Conservation (phyloP, 2,113 vertebrate species). For the Pica pica region DNA sequence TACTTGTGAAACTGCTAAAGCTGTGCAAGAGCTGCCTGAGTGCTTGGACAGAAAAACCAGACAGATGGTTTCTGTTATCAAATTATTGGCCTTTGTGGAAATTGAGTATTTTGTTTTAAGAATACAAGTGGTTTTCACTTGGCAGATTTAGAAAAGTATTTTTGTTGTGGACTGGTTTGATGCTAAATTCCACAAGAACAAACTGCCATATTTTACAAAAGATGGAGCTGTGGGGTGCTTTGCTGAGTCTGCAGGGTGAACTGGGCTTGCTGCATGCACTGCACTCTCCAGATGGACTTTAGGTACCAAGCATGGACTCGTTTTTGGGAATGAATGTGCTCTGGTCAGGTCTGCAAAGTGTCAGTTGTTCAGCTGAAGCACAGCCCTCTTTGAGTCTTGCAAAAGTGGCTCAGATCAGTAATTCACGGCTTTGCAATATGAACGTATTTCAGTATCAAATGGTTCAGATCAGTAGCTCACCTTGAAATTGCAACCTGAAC, state of each 20-base stretch:
- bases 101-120: not conserved
- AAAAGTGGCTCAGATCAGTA: not conserved
- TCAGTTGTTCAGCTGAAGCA: rapidly evolving
- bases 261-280: rapidly evolving
- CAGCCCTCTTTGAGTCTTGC: not conserved
- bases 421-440: not conserved
- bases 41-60: not conserved
- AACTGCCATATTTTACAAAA: not conserved
- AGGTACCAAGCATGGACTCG: rapidly evolving
- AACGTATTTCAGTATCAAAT: too few species aligned
- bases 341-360: not conserved
- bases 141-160: not conserved
- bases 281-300: rapidly evolving
- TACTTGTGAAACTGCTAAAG: not conserved
- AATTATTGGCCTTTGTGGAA: not conserved
- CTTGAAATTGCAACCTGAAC: not conserved
- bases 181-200: not conserved
- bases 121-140: not conserved
- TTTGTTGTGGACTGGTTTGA: not conserved
- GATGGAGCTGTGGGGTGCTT: too few species aligned
- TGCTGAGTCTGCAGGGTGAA: not conserved
- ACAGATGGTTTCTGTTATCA: not conserved
- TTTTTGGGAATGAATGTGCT: not conserved
- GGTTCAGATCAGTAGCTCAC: not conserved
- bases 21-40: not conserved